Evolutionary conservation across 1,140 invertebrate genomes (phyloP).

Genomic region (Dreissena rostriformis): DNA sequence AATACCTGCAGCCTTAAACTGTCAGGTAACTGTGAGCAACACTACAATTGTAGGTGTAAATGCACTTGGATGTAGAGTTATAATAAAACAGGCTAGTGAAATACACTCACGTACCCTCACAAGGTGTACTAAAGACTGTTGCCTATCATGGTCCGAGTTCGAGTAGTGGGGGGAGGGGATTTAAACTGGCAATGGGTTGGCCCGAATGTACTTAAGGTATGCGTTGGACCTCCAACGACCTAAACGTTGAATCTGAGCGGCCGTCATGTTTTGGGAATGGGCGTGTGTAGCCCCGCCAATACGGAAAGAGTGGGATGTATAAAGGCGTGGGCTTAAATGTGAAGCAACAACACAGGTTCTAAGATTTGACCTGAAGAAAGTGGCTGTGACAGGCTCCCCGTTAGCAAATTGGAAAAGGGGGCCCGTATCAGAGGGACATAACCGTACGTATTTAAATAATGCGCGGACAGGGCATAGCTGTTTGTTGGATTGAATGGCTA

Average conservation of each 20-base stretch:
- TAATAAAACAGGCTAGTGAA: no score
- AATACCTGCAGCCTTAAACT: no score
- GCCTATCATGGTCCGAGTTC: background rate
- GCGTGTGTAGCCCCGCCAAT: slow-evolving; percentile 36
- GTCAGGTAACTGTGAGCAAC: no score
- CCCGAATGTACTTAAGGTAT: slow-evolving; percentile 23
- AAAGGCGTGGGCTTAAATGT: background rate
- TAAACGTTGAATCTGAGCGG: background rate
- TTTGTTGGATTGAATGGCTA: background rate
- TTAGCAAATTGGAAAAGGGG: background rate
- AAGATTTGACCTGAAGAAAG: background rate
- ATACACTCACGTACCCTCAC: background rate
- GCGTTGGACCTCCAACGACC: slow-evolving; percentile 27
- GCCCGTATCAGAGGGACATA: background rate
- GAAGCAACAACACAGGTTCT: background rate
- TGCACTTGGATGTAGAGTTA: no score
- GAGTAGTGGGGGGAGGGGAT: background rate
- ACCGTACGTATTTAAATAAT: background rate
- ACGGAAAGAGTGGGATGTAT: slow-evolving; percentile 30
- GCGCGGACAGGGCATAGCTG: slow-evolving; percentile 2
- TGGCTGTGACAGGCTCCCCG: background rate
- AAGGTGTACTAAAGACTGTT: background rate
- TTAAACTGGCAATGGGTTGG: background rate
- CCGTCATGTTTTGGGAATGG: background rate
- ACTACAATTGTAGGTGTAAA: no score